Percentiles rank a stretch among this genome's conserved stretches.
Conservation (phyloP, 2,797 vertebrate genomes). For the Tokudaia tokunoshimensis region DNA sequence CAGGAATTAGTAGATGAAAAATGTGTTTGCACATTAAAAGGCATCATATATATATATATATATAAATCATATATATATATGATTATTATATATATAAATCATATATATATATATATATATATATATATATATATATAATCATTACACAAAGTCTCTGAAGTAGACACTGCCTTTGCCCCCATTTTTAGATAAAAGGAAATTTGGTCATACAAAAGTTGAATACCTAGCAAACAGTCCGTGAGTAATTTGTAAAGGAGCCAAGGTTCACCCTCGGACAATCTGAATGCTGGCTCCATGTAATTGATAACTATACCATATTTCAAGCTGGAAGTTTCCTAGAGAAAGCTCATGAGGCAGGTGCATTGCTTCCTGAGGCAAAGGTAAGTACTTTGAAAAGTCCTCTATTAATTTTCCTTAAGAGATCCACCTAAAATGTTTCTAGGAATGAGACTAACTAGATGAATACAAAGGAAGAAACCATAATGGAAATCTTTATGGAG, state of each 20-base stretch:
- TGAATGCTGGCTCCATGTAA: not conserved
- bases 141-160: slow-evolving; percentile 31
- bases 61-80: not conserved
- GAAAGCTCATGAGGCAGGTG: slow-evolving; percentile 28
- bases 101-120: no score
- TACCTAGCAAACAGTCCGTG: not conserved
- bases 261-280: slow-evolving; percentile 47
- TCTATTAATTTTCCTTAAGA: slow-evolving; percentile 14
- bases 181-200: slow-evolving; percentile 52
- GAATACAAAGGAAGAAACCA: not conserved
- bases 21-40: slow-evolving; percentile 9
- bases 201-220: not conserved
- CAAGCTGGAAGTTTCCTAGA: slow-evolving; percentile 40
- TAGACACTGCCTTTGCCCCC: not conserved
- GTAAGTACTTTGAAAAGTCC: slow-evolving; percentile 30
- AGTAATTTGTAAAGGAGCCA: not conserved
- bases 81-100: not conserved
- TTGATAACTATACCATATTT: slow-evolving; percentile 18
- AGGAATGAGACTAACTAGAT: not conserved
- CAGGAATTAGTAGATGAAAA: slow-evolving; percentile 31
- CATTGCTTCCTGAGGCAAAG: slow-evolving; percentile 8
- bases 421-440: not conserved
- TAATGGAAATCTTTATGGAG: slow-evolving; percentile 17
- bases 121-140: not conserved
- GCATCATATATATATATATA: not conserved